Evolutionary conservation across 2,888 invertebrate species (phyloP).

Genomic region (Agrotis segetum): DNA sequence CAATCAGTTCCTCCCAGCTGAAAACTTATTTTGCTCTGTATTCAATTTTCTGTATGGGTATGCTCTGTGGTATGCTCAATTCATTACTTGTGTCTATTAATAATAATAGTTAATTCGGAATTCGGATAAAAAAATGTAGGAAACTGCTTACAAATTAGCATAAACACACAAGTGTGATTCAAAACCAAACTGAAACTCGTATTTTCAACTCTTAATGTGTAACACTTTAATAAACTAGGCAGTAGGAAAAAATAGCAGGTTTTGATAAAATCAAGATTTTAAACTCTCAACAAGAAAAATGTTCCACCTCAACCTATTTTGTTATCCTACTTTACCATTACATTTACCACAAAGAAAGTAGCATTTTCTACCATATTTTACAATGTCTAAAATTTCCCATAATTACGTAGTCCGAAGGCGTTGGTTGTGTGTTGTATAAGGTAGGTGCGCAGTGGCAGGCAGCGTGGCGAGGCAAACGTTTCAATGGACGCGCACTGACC

Average conservation of each 20-base stretch:
- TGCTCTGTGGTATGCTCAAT: too few species aligned
- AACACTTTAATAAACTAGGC: background rate
- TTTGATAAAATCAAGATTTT: background rate
- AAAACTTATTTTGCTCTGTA: too few species aligned
- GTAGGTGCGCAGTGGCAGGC: slow-evolving; percentile 59
- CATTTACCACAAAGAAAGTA: slow-evolving; percentile 5
- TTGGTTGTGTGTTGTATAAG: slow-evolving; percentile 31
- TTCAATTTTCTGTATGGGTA: too few species aligned
- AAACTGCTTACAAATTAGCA: too few species aligned
- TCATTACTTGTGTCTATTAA: too few species aligned
- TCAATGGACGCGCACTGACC: slow-evolving; percentile 41
- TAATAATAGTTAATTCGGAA: too few species aligned
- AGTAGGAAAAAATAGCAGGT: too few species aligned
- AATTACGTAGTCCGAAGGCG: slow-evolving; percentile 55
- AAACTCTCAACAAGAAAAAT: background rate
- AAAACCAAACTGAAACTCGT: background rate
- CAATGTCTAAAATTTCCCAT: slow-evolving; percentile 14
- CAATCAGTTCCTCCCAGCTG: too few species aligned
- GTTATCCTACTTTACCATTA: background rate
- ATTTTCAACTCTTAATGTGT: background rate
- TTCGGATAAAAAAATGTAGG: too few species aligned
- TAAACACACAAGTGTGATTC: background rate
- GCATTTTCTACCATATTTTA: background rate
- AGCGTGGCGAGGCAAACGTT: slow-evolving; percentile 46
- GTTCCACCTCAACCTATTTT: background rate